Evolutionary conservation across 2,888 invertebrate genomes (phyloP).

Genomic region (Lissocephala sabroskyi): DNA sequence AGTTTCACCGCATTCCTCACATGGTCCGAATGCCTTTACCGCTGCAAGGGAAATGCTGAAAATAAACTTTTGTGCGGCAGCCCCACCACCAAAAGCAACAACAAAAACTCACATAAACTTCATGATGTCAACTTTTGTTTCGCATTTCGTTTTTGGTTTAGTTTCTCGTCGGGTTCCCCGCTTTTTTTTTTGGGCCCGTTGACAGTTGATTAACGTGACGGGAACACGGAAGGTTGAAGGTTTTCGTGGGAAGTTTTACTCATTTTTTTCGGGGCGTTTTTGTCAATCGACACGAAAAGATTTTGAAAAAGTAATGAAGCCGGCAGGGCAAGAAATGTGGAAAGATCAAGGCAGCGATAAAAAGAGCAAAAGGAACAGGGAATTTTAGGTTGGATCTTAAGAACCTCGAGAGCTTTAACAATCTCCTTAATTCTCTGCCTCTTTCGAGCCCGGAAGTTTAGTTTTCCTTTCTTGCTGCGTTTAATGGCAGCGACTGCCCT

Average conservation of each 20-base stretch:
- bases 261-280: constrained; percentile 17
- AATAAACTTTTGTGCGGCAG: constrained; percentile 63
- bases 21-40: no score
- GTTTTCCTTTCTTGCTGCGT: no score
- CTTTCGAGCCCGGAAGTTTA: no score
- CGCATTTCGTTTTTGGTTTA: constrained; percentile 4
- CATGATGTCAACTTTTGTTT: constrained; percentile 59
- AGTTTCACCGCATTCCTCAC: constrained; percentile 49
- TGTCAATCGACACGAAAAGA: constrained; percentile 26
- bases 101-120: constrained; percentile 37
- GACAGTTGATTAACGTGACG: constrained; percentile 51
- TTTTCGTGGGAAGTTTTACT: constrained; percentile 24
- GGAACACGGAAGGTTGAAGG: constrained; percentile 49
- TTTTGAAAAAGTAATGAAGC: constrained; percentile 34
- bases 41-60: constrained; percentile 57
- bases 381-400: neutral
- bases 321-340: neutral
- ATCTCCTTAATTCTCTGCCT: no score
- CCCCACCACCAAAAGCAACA: constrained; percentile 21
- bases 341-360: neutral
- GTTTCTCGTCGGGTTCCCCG: constrained; percentile 11
- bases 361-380: neutral
- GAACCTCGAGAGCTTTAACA: no score
- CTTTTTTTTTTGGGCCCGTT: constrained; percentile 7
- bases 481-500: no score